Percentiles rank a stretch among this genome's conserved stretches.
phyloP scores from a whole-genome alignment of 2,797 vertebrate genomes.

The Poecilia velifera region DNA sequence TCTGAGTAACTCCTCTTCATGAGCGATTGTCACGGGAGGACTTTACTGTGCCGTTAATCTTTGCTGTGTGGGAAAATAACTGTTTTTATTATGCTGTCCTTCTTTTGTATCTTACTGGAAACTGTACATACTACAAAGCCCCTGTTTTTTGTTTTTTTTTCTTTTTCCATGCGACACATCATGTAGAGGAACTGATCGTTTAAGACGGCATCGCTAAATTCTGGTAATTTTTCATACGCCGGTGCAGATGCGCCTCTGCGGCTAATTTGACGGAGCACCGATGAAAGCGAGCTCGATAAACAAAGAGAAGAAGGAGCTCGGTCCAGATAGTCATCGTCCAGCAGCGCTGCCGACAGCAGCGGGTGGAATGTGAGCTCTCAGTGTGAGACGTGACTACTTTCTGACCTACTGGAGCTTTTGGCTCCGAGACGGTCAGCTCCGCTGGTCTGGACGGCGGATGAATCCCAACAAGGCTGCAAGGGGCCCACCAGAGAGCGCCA shows the following conservation, averaged over 20 bases:
- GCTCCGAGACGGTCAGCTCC: conserved; percentile 48
- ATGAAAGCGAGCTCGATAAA: conserved; percentile 57
- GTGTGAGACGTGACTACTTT: conserved; percentile 74
- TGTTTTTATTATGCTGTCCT: conserved; percentile 19
- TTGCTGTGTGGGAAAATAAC: conserved; percentile 21
- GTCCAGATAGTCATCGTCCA: conserved; percentile 60
- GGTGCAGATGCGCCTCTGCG: conserved; percentile 63
- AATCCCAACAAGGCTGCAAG: conserved; percentile 68
- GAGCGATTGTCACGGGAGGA: conserved; percentile 53
- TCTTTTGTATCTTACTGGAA: conserved; percentile 17
- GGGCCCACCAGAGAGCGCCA: conserved; percentile 63
- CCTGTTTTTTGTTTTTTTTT: not conserved
- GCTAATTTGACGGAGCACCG: conserved; percentile 41
- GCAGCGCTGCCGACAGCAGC: conserved; percentile 61
- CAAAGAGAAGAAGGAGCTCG: conserved; percentile 50
- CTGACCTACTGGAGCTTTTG: conserved; percentile 59
- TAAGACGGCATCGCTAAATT: conserved; percentile 58
- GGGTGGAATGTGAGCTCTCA: conserved; percentile 77
- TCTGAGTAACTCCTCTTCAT: conserved; percentile 48
- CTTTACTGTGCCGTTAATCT: conserved; percentile 47
- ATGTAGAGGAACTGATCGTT: conserved; percentile 22
- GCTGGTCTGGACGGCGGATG: conserved; percentile 53
- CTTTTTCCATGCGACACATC: conserved; percentile 32
- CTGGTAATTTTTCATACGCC: conserved; percentile 63
- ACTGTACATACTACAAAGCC: conserved; percentile 24